phyloP scores from a whole-genome alignment of 2,888 invertebrate species.

The Amaurobius ferox region DNA sequence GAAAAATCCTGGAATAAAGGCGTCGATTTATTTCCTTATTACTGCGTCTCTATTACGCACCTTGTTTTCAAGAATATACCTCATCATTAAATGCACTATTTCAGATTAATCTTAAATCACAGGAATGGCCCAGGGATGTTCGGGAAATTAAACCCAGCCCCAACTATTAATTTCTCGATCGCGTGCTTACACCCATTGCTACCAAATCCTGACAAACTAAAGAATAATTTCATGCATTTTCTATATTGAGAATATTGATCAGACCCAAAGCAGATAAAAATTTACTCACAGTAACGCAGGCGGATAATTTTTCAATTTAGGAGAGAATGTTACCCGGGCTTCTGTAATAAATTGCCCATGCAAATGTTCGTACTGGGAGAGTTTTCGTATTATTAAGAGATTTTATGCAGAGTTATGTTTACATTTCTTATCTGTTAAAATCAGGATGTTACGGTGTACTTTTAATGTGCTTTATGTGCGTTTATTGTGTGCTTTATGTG shows the following conservation, averaged over 20 bases:
- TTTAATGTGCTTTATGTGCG: no score
- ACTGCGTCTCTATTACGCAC: no score
- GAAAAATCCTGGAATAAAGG: no score
- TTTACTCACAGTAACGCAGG: background rate
- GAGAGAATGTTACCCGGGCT: background rate
- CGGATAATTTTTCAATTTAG: conserved; percentile 14
- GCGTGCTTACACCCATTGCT: background rate
- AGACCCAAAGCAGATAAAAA: background rate
- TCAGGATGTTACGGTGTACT: no score
- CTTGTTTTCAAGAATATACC: no score
- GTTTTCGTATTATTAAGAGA: background rate
- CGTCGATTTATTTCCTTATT: no score
- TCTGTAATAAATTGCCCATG: background rate
- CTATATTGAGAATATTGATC: conserved; percentile 12
- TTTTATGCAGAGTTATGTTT: no score
- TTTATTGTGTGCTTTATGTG: no score
- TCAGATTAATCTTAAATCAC: background rate
- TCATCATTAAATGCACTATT: background rate
- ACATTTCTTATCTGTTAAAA: no score
- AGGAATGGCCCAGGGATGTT: background rate
- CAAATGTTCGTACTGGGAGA: no score
- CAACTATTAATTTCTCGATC: background rate
- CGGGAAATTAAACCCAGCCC: conserved; percentile 1
- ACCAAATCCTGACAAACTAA: background rate
- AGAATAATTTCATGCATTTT: background rate